Base-by-base conservation (phyloP, 2,888 invertebrate species). In the Sphaerophoria taeniata region DNA sequence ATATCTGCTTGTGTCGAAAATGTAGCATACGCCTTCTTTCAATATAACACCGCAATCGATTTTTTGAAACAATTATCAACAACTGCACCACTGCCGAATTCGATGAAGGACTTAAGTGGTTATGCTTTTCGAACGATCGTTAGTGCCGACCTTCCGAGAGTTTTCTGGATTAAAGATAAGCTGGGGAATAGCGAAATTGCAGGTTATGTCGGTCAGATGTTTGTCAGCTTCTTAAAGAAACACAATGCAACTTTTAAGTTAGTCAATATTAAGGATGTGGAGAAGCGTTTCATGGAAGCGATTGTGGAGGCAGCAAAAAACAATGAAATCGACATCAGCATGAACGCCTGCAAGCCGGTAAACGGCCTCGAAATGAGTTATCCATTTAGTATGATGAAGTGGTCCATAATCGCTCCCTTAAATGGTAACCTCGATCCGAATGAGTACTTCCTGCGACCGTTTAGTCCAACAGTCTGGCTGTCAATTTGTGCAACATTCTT, bases 21-120 rank as follows among this genome's bases (percentile, higher is more conserved):
- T 12, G 24, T 9, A 0, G 3, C 51, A 2, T 74, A 49, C 11
- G 73, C 69, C 0, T 83, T 63, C 4, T 39, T 78, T 0, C 83
- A 63, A 2, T 83, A 78, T 51, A 24, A 24, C 24, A 24, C 24
- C 24, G 69, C 56, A n/a, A 45, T 63, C 4, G 6, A 14, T 45
- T 34, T 56, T 4, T 1, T 83, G 6, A 61, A 53, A n/a, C 4
- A 6, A 0, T 3, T 83, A 0, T 12, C 31, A 0, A 16, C 14
- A 1, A 43, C 16, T 2, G 63, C 43, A 1, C 11, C 36, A 0
- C 49, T 83, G 6, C 74, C 74, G 1, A 16, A 83, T 58, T 47
- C 73, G 1, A 11, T 74, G 1, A 31, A 24, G n/a, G 45, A 83
- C n/a, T 24, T 83, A 2, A 83, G 77, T 9, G 82, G 82, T 0